Percentiles rank a stretch among this genome's conserved stretches.
Evolutionary conservation across 1,140 invertebrate species (phyloP).

Genomic region (Listronotus bonariensis): DNA sequence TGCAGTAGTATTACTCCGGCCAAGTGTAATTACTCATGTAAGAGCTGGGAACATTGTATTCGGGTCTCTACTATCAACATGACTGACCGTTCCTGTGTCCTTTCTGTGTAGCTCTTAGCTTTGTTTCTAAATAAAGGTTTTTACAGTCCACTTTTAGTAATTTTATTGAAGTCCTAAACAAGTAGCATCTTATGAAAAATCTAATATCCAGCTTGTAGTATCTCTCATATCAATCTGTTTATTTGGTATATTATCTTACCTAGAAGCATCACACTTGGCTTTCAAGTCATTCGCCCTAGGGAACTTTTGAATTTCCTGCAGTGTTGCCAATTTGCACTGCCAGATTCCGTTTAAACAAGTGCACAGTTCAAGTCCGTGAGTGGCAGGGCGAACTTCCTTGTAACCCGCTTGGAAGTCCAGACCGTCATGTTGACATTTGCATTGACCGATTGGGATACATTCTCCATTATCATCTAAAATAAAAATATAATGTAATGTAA

Average conservation of each 20-base stretch:
- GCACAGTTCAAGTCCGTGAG: conserved; percentile 70
- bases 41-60: no score
- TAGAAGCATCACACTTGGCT: conserved; percentile 63
- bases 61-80: no score
- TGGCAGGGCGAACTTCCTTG: conserved; percentile 70
- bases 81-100: no score
- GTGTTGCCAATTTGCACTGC: conserved; percentile 70
- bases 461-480: conserved; percentile 63
- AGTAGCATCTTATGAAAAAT: background rate
- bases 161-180: no score
- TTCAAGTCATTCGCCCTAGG: conserved; percentile 65
- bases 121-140: no score
- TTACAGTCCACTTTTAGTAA: no score
- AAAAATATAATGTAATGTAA: no score
- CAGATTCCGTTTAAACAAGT: conserved; percentile 76
- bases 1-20: no score
- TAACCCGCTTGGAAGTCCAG: conserved; percentile 75
- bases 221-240: no score
- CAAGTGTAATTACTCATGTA: no score
- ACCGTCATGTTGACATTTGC: conserved; percentile 75
- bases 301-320: conserved; percentile 65
- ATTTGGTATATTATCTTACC: conserved; percentile 12
- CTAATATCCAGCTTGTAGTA: no score
- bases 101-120: no score
- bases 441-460: conserved; percentile 76